Base-by-base conservation (phyloP, 1,140 invertebrate species). In the Tyrophagus putrescentiae region DNA sequence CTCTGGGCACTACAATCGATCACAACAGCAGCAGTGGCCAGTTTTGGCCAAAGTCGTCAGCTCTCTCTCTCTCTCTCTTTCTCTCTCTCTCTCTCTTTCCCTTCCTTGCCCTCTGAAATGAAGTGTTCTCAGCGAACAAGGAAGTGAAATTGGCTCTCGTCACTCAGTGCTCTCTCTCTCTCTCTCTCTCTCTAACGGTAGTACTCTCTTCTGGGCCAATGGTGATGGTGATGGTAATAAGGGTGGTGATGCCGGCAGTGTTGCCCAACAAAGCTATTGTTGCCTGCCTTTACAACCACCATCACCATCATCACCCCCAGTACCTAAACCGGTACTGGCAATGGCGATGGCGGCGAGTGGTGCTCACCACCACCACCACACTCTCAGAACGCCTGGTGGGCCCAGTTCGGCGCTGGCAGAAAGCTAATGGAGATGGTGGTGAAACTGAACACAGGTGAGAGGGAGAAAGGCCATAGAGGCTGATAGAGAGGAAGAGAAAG, bases 181-280 rank as follows among this genome's bases (percentile, higher is more conserved):
- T 54, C 52, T 54, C 28, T 54, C 52, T 27, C 52, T 21, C 50
- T 5, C 4, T 54, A 23, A 50, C 27, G 21, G 13, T 50, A 13
- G 9, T 1, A 50, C 3, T 3, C 16, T 50, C 13, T 3, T 42
- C 3, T 42, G 18, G 18, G 41, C 25, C 25, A 23, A 42, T 5
- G 6, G 25, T 5, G 41, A 42, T 21, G 6, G 6, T 5, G 25
- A 42, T 4, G 25, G 6, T 21, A 5, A 42, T 2, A 42, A 1
- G 25, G 1, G 41, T 21, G 25, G 6, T 42, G 41, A 42, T n/a
- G n/a, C n/a, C n/a, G n/a, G n/a, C n/a, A n/a, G n/a, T n/a, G n/a
- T n/a, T n/a, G n/a, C n/a, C n/a, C n/a, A n/a, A n/a, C n/a, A n/a
- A n/a, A n/a, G n/a, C n/a, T n/a, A n/a, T n/a, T n/a, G n/a, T n/a